Evolutionary conservation across 2,888 invertebrate genomes (phyloP).

Genomic region (Papilio demoleus): DNA sequence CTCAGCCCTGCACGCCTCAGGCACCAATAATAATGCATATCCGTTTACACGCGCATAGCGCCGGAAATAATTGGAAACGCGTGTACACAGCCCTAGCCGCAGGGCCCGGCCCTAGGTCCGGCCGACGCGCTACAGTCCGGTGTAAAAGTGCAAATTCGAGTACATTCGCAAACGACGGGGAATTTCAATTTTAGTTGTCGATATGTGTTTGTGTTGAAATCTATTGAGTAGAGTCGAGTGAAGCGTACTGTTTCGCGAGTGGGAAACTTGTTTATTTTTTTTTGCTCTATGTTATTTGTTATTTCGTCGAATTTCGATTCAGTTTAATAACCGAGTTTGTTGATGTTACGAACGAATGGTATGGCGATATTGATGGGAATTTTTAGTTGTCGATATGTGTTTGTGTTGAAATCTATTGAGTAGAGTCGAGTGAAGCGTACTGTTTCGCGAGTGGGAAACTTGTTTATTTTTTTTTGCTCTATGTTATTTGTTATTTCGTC

Average conservation of each 20-base stretch:
- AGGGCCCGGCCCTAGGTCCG: constrained; percentile 2
- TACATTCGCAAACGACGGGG: constrained; percentile 25
- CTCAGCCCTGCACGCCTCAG: constrained; percentile 21
- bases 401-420: constrained; percentile 34
- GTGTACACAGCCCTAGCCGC: constrained; percentile 50
- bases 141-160: constrained; percentile 40
- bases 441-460: background rate
- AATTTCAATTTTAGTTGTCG: constrained; percentile 36
- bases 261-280: background rate
- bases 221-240: constrained; percentile 33
- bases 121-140: constrained; percentile 8
- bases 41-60: constrained; percentile 55
- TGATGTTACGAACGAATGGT: constrained; percentile 21
- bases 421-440: constrained; percentile 24
- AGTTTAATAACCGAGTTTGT: constrained; percentile 32
- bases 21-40: constrained; percentile 52
- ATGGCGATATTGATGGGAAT: constrained; percentile 6
- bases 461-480: background rate
- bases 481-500: constrained; percentile 9
- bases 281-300: background rate
- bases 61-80: constrained; percentile 66
- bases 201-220: constrained; percentile 32
- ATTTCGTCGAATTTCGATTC: constrained; percentile 21
- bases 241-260: constrained; percentile 7
- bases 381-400: constrained; percentile 32